A percentile compares a stretch with the other conserved stretches of the same genome.
These are phyloP conservation scores for Pangasius macronema DNA, from an alignment of 2,797 vertebrate species.

Conservation along the genomic window DNA sequence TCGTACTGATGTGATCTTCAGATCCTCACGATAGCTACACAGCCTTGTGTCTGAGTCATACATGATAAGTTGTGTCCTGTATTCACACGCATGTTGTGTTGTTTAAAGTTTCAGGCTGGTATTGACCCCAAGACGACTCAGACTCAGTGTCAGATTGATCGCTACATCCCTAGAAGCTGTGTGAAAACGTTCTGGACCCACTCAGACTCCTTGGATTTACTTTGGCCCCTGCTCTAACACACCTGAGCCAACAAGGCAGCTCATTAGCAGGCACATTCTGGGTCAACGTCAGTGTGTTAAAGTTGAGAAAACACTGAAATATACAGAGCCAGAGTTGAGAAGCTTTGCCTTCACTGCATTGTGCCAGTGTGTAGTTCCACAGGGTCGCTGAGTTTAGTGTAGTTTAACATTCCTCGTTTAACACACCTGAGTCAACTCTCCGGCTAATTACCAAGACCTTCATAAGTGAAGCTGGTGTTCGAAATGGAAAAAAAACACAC, in stretches of 20 bases:
- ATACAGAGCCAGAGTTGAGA: not conserved
- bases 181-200: not conserved
- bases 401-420: not conserved
- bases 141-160: not conserved
- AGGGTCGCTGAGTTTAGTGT: not conserved
- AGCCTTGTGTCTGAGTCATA: not conserved
- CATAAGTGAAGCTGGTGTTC: not conserved
- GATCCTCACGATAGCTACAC: not conserved
- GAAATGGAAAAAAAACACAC: not conserved
- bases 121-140: not conserved
- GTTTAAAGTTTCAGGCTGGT: not conserved
- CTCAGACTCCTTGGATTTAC: not conserved
- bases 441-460: not conserved
- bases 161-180: not conserved
- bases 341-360: not conserved
- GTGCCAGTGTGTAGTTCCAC: not conserved
- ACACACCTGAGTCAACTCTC: slow-evolving; percentile 8
- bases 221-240: not conserved
- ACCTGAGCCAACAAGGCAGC: slow-evolving; percentile 18
- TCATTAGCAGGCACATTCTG: slow-evolving; percentile 5
- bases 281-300: slow-evolving; percentile 1
- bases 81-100: not conserved
- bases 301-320: not conserved
- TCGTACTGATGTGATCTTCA: not conserved
- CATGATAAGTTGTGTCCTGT: not conserved